Conservation (phyloP, 1,140 invertebrate genomes). For the Cotesia glomerata region DNA sequence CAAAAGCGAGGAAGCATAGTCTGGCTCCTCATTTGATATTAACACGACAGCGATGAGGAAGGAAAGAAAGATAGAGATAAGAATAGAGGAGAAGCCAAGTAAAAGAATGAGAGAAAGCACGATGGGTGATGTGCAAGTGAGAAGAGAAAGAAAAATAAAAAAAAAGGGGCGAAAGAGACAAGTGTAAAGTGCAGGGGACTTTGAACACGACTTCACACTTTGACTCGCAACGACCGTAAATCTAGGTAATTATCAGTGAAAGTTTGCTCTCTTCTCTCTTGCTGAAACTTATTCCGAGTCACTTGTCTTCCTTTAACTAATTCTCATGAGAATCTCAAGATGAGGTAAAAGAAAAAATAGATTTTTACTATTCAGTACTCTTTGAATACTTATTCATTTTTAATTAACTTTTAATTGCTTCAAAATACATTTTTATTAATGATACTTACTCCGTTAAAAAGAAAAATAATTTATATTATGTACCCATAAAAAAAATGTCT, state of each 20-base stretch:
- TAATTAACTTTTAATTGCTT: too few species aligned
- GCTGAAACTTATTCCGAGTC: constrained; percentile 11
- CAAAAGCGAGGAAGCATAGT: constrained; percentile 55
- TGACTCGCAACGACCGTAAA: constrained; percentile 57
- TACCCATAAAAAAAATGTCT: too few species aligned
- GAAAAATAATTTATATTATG: too few species aligned
- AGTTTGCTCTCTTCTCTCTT: constrained; percentile 42
- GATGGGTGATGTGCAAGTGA: not conserved
- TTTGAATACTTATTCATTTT: too few species aligned
- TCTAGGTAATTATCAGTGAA: constrained; percentile 62
- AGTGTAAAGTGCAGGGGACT: constrained; percentile 59
- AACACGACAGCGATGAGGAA: constrained; percentile 41
- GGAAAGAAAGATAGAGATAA: constrained; percentile 7
- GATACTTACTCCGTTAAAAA: too few species aligned
- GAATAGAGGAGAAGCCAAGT: not conserved
- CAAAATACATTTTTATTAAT: too few species aligned
- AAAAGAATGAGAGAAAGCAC: constrained; percentile 7
- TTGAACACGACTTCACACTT: constrained; percentile 64
- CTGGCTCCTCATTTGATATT: constrained; percentile 59
- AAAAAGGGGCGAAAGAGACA: constrained; percentile 26
- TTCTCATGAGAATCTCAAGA: not conserved
- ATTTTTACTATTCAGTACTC: too few species aligned
- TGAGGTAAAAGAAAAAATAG: too few species aligned
- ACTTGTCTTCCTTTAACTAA: not conserved
- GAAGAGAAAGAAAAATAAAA: not conserved